Base-by-base conservation (phyloP, 2,797 vertebrate genomes). In the Myripristis murdjan region DNA sequence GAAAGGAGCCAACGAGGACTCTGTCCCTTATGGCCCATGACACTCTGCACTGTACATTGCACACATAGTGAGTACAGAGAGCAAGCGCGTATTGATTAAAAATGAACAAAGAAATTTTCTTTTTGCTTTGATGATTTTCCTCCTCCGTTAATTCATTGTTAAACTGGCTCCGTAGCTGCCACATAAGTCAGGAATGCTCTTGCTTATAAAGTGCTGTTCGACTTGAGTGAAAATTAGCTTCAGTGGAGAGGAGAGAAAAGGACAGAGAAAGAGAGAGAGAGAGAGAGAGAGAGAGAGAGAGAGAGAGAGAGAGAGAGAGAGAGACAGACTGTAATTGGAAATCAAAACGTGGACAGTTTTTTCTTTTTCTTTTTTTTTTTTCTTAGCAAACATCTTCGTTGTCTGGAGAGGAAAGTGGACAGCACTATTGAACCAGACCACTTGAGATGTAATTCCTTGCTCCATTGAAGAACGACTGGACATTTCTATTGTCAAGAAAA, bases 381-480 rank as follows among this genome's bases (percentile, higher is more conserved):
- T 54, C 63, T 57, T 60, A 46, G 73, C 68, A 81, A 89, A 85
- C 82, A 83, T 82, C 76, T 70, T 77, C 23, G 28, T 75, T 54
- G 77, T 80, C 75, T 75, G 74, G 46, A 5, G 20, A 66, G 70
- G 31, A 56, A 66, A 86, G 75, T 77, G 86, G 90, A 89, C 89
- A 81, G 85, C 83, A n/a, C 75, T 84, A 86, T 87, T 85, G 87
- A 91, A 85, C 86, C 79, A 80, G 75, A 79, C 84, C 84, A 93
- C 86, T 91, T 89, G 86, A 93, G 87, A 91, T 88, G 89, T 89
- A 92, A 93, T 93, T 91, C 90, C 77, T 78, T 91, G 91, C 89
- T 92, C 86, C 84, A 83, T 18, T 92, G 90, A 90, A 89, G 89
- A 92, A 91, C 79, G 85, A 82, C 84, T 90, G 90, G 87, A 92